Evolutionary conservation across 2,113 vertebrate genomes (phyloP), one percentile per base, ranked within the genome.

Genomic region (Gymnogyps californianus): DNA sequence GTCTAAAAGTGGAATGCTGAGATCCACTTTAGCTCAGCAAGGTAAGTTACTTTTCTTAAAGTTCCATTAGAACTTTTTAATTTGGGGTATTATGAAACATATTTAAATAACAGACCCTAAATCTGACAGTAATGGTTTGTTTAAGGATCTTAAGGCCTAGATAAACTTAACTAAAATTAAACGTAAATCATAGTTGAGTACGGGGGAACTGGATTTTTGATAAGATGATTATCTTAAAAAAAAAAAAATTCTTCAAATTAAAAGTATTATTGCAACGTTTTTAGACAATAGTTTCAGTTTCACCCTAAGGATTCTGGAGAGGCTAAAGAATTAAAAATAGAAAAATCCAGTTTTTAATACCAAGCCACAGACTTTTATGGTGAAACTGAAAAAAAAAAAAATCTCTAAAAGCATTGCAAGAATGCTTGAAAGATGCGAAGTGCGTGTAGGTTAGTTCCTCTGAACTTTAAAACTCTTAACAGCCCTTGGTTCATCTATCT

Each of bases 1-100:
- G 99, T 99, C 99, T 64, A 99, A 99, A 97, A 99, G 98, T 97
- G 99, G 99, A 61, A 99, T 99, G 99, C 98, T 99, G 88, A 99
- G 99, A 94, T 99, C 99, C 54, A 99, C 99, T 51, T 97, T 99
- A 81, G 98, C 98, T 91, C 99, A 99, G 90, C 99, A 99, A 98
- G 99, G 99, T 99, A 98, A 97, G 94, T 77, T 72, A 7, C 12
- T 91, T 59, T 85, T 31, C 49, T 83, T 65, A 3, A 20, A 55
- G 6, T 5, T 66, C 46, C 32, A 7, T 31, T 74, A 76, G 13
- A 65, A 25, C 6, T 42, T 24, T 16, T 64, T 22, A 7, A 40
- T 85, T 83, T 58, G 52, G 3, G 0, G 8, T 75, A 15, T 64
- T 72, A 38, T 58, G 42, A 62, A 87, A 42, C 34, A 7, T 2